Evolutionary conservation across 2,113 vertebrate species (phyloP), one percentile per base, ranked within the genome.

Genomic region (Grammomys dolichurus): DNA sequence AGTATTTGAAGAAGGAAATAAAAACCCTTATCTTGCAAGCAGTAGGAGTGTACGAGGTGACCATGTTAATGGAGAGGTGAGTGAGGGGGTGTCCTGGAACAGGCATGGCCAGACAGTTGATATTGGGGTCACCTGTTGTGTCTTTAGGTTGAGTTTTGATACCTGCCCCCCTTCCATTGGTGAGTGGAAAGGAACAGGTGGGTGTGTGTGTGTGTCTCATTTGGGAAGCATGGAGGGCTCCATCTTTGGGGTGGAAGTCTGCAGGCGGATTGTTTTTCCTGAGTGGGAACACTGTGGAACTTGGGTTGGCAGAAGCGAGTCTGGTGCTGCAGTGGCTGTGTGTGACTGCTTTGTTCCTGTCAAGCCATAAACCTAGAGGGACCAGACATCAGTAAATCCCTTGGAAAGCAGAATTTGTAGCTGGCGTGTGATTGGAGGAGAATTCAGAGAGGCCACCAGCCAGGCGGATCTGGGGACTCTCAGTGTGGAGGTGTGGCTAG

Each of bases 41-140:
- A 16, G 1, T 4, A n/a, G 88, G 69, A 88, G 5, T 19, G 16
- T 67, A 12, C 10, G 33, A 31, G 60, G 46, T 28, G 3, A 36
- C 11, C 4, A 19, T 75, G 67, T 22, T 72, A 40, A 12, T 14
- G 90, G 70, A 69, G 60, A 4, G 5, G 1, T 28, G 26, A 5
- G 46, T 0, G 0, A 0, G 0, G 1, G 24, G 58, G 0, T 11
- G 24, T 0, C 3, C 19, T 2, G 20, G 19, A 2, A 13, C 9
- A 58, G 51, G 16, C 31, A 8, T 8, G 85, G 85, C 85, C 85
- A 24, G 85, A 8, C 1, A 6, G 82, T 36, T 48, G 48, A 20
- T 19, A 5, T 28, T 8, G 6, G 67, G 43, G 85, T 14, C 54
- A 0, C 65, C 36, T 14, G 63, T 14, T 72, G 46, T 46, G 76